Conservation (phyloP, 2,888 invertebrate species). For the Dinocampus coccinellae region DNA sequence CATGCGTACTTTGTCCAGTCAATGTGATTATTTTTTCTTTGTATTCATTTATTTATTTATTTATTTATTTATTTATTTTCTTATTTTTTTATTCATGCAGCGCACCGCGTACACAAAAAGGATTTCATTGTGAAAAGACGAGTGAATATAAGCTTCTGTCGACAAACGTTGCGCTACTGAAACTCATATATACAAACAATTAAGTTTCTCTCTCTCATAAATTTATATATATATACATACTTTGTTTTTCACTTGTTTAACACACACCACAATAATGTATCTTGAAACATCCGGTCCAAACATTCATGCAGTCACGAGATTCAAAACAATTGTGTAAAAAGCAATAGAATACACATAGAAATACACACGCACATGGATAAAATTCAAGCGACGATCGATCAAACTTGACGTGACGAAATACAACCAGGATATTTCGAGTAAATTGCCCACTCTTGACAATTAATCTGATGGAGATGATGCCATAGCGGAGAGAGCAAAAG, state of each 20-base stretch:
- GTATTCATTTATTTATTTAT: too few relatives aligned
- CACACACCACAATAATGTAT: neutral
- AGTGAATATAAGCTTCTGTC: slow-evolving; percentile 25
- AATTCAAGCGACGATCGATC: slow-evolving; percentile 30
- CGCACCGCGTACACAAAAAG: slow-evolving; percentile 47
- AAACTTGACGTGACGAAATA: slow-evolving; percentile 27
- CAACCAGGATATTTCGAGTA: slow-evolving; percentile 5
- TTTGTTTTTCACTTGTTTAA: slow-evolving; percentile 1
- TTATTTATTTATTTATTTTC: too few relatives aligned
- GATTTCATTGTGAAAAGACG: slow-evolving; percentile 27
- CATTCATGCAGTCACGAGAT: slow-evolving; percentile 18
- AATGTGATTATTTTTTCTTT: slow-evolving; percentile 1
- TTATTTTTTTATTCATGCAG: too few relatives aligned
- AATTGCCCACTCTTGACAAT: slow-evolving; percentile 12
- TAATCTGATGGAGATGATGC: slow-evolving; percentile 26
- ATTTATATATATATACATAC: too few relatives aligned
- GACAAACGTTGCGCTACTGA: slow-evolving; percentile 24
- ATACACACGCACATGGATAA: slow-evolving; percentile 13
- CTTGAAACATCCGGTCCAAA: slow-evolving; percentile 8
- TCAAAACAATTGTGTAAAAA: neutral
- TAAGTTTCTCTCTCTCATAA: slow-evolving; percentile 11
- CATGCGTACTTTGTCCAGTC: slow-evolving; percentile 62
- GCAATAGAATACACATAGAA: neutral
- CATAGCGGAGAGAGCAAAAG: slow-evolving; percentile 36
- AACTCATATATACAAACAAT: slow-evolving; percentile 1